Base-by-base conservation (phyloP, 2,113 vertebrate genomes). In the Phrynosoma blainvillii region DNA sequence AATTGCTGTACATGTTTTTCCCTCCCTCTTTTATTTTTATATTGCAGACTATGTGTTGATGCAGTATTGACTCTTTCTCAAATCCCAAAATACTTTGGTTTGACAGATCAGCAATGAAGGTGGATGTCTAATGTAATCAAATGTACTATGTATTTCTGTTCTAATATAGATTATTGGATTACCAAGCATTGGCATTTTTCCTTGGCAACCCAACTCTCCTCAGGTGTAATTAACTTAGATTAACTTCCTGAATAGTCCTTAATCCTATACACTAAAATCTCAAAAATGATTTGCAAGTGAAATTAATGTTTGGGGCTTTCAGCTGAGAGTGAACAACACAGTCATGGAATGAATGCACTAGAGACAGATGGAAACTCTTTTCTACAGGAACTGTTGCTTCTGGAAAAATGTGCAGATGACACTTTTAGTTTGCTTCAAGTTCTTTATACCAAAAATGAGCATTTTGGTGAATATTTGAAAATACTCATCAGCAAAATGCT, bases 181-280 rank as follows among this genome's bases (percentile, higher is more conserved):
- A 92, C 88, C 79, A 90, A 21, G 0, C 90, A 93, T 88, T 32
- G 73, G 79, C n/a, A 52, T 20, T 14, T 14, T 23, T 85, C 36
- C 52, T 40, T 76, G 36, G 10, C n/a, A 36, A 79, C 14, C 71
- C 84, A 62, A 82, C 47, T 90, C 82, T 89, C 71, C 70, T 62
- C 20, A 73, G 82, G 85, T 87, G 73, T 90, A 89, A 88, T 84
- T 91, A 42, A 18, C 42, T 68, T 54, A 84, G 0, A 1, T 84
- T 87, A 65, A 87, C 86, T 93, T 92, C 84, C 75, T 84, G 79
- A 95, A 94, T 88, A 81, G 75, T 21, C 86, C 18, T 83, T 91
- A 88, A 91, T 91, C 84, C 94, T 91, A 79, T 84, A 88, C 88
- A 87, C 84, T 83, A 82, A 91, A 92, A 92, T 91, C 92, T 79